Evolutionary conservation across 2,797 vertebrate species (phyloP).

Genomic region (Tapera naevia): DNA sequence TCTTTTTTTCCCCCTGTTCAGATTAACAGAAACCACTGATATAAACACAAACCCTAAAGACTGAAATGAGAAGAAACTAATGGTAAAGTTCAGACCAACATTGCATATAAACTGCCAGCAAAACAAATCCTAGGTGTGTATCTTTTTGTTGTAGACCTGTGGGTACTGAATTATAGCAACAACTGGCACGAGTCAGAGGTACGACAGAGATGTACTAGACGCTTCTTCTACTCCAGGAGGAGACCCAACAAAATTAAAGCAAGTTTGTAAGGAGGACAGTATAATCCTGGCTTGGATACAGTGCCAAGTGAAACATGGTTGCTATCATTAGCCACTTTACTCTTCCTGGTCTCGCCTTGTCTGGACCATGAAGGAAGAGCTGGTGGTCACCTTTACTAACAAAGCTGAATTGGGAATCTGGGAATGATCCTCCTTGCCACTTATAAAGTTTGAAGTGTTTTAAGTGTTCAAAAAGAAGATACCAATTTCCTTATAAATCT

Average conservation of each 20-base stretch:
- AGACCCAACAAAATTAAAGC: not conserved
- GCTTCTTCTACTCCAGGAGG: not conserved
- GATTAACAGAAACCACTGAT: not conserved
- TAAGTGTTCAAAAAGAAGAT: not conserved
- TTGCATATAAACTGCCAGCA: not conserved
- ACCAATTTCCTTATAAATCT: not conserved
- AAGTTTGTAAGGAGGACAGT: not conserved
- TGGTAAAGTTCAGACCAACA: not conserved
- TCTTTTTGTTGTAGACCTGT: not conserved
- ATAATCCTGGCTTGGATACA: not conserved
- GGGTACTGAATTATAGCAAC: not conserved
- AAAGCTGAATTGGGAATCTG: not conserved
- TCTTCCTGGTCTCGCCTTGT: not conserved
- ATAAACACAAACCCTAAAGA: not conserved
- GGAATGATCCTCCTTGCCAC: not conserved
- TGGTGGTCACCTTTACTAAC: not conserved
- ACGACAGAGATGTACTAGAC: not conserved
- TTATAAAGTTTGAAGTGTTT: not conserved
- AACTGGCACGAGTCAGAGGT: not conserved
- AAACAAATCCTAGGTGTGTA: not conserved
- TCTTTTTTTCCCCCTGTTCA: accelerated
- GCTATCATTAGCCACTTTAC: not conserved
- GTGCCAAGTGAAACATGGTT: not conserved
- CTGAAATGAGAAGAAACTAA: not conserved
- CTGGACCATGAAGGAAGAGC: not conserved